Evolutionary conservation across 1,140 invertebrate species (phyloP).

Genomic region (Leptopilina clavipes): DNA sequence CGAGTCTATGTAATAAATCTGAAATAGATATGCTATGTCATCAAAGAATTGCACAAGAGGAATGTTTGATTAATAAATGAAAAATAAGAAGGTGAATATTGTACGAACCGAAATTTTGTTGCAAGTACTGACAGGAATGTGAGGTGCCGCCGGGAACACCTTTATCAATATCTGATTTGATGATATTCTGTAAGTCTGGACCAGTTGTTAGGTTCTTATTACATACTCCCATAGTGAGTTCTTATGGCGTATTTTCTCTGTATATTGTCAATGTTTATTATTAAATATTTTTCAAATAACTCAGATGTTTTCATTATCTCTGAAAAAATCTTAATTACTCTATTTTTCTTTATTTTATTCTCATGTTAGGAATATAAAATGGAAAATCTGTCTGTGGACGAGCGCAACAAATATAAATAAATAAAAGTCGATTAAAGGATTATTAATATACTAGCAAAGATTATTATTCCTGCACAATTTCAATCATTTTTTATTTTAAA

Average conservation of each 20-base stretch:
- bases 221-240: constrained; percentile 69
- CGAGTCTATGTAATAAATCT: neutral
- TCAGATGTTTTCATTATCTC: neutral
- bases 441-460: too few relatives aligned
- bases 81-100: constrained; percentile 19
- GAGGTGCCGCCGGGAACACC: constrained; percentile 62
- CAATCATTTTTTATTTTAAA: too few relatives aligned
- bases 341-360: too few relatives aligned
- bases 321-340: too few relatives aligned
- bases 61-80: constrained; percentile 26
- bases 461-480: too few relatives aligned
- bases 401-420: too few relatives aligned
- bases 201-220: constrained; percentile 74
- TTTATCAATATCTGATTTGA: constrained; percentile 72
- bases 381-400: too few relatives aligned
- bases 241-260: constrained; percentile 75
- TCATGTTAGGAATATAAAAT: too few relatives aligned
- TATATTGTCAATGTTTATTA: constrained; percentile 76
- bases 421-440: too few relatives aligned
- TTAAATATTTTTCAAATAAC: constrained; percentile 75
- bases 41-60: constrained; percentile 6
- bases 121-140: constrained; percentile 59
- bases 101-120: constrained; percentile 61
- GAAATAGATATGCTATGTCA: constrained; percentile 9
- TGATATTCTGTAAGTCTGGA: constrained; percentile 74